Conservation (phyloP, 2,113 vertebrate genomes). For the Aldabrachelys gigantea region DNA sequence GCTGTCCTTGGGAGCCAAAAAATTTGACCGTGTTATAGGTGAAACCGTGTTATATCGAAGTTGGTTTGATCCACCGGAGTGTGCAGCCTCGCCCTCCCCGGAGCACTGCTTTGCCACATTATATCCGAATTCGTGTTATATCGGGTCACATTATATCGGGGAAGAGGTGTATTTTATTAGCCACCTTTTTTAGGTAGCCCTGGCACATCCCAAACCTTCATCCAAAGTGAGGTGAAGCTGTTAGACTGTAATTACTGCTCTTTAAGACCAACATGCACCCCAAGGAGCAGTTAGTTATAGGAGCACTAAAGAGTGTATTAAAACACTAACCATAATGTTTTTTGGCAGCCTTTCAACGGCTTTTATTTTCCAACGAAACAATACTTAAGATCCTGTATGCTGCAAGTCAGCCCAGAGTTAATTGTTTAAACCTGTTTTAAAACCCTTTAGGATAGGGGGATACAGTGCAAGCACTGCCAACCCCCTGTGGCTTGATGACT, state of each 20-base stretch:
- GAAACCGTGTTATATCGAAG: too few relatives aligned
- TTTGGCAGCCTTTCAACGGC: neutral
- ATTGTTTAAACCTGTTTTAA: slow-evolving; percentile 6
- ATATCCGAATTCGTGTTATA: too few relatives aligned
- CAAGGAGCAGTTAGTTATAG: neutral
- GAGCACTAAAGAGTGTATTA: neutral
- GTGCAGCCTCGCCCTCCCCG: too few relatives aligned
- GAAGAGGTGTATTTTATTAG: neutral
- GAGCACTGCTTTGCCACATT: too few relatives aligned
- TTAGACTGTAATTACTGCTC: neutral
- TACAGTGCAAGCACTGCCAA: neutral
- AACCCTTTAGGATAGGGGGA: fast-evolving
- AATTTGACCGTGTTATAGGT: too few relatives aligned
- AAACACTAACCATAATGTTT: neutral
- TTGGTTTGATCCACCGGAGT: too few relatives aligned
- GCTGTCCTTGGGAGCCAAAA: too few relatives aligned
- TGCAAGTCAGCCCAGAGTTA: neutral
- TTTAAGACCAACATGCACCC: neutral
- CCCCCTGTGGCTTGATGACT: neutral
- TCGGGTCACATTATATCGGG: too few relatives aligned
- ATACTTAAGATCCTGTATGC: neutral
- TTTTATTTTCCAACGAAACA: slow-evolving; percentile 21
- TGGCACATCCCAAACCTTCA: neutral
- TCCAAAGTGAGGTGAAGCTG: neutral
- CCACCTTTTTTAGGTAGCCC: neutral